Conservation (phyloP, 2,888 invertebrate species). For the Drosophila acutilabella region DNA sequence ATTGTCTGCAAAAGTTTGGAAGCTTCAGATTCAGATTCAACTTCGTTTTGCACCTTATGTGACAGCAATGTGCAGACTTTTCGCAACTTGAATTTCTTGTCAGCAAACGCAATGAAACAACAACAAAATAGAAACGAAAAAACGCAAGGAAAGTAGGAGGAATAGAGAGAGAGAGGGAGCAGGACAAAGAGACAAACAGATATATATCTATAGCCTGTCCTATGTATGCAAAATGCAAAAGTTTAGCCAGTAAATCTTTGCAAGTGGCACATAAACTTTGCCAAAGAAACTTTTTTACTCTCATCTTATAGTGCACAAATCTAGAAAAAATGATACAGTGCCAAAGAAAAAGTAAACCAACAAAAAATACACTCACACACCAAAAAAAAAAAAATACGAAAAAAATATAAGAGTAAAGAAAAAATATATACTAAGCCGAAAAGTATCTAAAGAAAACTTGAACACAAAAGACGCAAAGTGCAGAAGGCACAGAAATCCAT, state of each 20-base stretch:
- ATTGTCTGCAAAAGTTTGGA: slow-evolving; percentile 63
- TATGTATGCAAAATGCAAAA: slow-evolving; percentile 77
- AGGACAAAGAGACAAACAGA: slow-evolving; percentile 15
- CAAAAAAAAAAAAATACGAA: slow-evolving; percentile 15
- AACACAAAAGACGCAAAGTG: slow-evolving; percentile 22
- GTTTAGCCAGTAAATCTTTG: slow-evolving; percentile 80
- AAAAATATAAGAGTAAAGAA: slow-evolving; percentile 19
- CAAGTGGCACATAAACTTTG: slow-evolving; percentile 80
- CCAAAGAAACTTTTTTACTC: slow-evolving; percentile 70
- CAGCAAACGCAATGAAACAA: slow-evolving; percentile 33
- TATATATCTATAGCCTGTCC: slow-evolving; percentile 35
- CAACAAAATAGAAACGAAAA: slow-evolving; percentile 11
- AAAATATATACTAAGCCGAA: slow-evolving; percentile 45
- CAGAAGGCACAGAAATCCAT: slow-evolving; percentile 24
- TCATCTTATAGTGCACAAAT: slow-evolving; percentile 49
- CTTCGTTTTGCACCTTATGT: slow-evolving; percentile 68
- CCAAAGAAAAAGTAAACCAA: slow-evolving; percentile 54
- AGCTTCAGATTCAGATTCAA: slow-evolving; percentile 43
- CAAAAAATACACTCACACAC: slow-evolving; percentile 13
- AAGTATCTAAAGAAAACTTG: slow-evolving; percentile 44
- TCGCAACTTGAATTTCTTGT: slow-evolving; percentile 61
- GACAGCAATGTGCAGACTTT: slow-evolving; percentile 62
- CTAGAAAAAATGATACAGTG: slow-evolving; percentile 75
- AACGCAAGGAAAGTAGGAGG: slow-evolving; percentile 11
- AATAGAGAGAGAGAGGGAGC: not conserved